Percentiles rank a stretch among this genome's conserved stretches.
Conservation (phyloP, 2,113 vertebrate species). For the Odontesthes bonariensis region DNA sequence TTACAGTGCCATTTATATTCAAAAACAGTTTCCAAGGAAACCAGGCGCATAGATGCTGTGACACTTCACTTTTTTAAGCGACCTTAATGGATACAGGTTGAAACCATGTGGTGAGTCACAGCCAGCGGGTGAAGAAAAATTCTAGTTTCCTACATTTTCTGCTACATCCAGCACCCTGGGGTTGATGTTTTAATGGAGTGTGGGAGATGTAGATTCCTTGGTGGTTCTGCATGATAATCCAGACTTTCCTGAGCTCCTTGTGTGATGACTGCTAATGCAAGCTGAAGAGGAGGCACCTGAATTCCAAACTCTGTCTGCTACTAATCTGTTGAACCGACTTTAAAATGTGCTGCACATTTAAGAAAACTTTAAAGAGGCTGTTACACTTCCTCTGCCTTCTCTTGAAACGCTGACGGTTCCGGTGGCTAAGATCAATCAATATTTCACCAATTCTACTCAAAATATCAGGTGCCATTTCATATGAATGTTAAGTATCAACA, state of each 20-base stretch:
- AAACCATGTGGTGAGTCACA: constrained; percentile 39
- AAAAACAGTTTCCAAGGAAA: constrained; percentile 51
- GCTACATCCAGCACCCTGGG: constrained; percentile 42
- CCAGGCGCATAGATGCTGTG: constrained; percentile 14
- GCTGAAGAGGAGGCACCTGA: constrained; percentile 22
- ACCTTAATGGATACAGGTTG: constrained; percentile 38
- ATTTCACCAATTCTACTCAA: no score
- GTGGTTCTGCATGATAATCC: constrained; percentile 69
- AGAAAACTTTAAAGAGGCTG: not conserved
- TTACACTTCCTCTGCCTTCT: not conserved
- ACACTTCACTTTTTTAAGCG: constrained; percentile 12
- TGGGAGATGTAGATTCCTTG: constrained; percentile 48
- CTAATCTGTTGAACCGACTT: constrained; percentile 25
- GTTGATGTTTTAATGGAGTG: constrained; percentile 68
- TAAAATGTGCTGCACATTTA: not conserved
- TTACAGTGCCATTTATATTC: constrained; percentile 26
- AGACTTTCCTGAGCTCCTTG: constrained; percentile 47
- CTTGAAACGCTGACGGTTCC: not conserved
- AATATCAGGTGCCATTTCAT: no score
- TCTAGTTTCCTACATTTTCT: constrained; percentile 45
- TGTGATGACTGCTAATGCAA: constrained; percentile 63
- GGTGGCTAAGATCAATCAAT: not conserved
- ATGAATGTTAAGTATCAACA: no score
- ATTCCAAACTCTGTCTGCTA: constrained; percentile 36
- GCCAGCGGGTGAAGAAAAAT: constrained; percentile 10